Base-by-base conservation (phyloP, 2,888 invertebrate genomes). In the Crioceris asparagi region DNA sequence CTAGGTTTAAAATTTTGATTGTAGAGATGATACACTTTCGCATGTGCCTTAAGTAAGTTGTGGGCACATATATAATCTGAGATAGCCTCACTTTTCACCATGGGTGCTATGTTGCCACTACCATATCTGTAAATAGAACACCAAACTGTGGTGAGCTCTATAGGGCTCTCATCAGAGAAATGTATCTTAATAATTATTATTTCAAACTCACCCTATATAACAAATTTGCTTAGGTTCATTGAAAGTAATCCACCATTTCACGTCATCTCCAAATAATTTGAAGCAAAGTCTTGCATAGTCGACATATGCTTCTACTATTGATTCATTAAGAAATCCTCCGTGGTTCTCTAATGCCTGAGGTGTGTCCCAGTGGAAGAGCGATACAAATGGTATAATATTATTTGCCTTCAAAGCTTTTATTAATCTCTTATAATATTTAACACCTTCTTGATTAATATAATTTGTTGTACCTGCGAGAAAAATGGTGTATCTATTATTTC, bases 221-320 rank as follows among this genome's bases (percentile, higher is more conserved):
- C 62, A 52, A 6, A 40, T 42, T 25, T 49, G 45, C 33, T 49
- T 55, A 0, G 70, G 68, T 49, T 72, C 73, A 45, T 72, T 73
- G 41, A 71, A 62, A 0, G 73, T 72, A 4, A 69, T 57, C 71
- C 71, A 72, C 27, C 54, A 51, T 43, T 67, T 61, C 0, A 65
- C 62, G 14, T 47, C 33, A 33, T 53, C 51, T 3, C 57, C 56
- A 35, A 55, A 55, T 6, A 43, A 12, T 10, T 45, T 33, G 45
- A 51, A 56, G 4, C 61, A 67, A 1, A 71, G 57, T 38, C 65
- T 55, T 0, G 73, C 72, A 44, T 71, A 74, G 45, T 72, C 70
- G 45, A 62, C 69, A 42, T 68, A 74, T 18, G 23, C 15, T 6
- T 27, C 27, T 6, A 27, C 12, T 14, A 27, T 11, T 6, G 12